A percentile compares a stretch with the other conserved stretches of the same genome.
These are phyloP conservation scores for Selenia dentaria DNA, from an alignment of 2,888 invertebrate genomes.

Conservation along the genomic window DNA sequence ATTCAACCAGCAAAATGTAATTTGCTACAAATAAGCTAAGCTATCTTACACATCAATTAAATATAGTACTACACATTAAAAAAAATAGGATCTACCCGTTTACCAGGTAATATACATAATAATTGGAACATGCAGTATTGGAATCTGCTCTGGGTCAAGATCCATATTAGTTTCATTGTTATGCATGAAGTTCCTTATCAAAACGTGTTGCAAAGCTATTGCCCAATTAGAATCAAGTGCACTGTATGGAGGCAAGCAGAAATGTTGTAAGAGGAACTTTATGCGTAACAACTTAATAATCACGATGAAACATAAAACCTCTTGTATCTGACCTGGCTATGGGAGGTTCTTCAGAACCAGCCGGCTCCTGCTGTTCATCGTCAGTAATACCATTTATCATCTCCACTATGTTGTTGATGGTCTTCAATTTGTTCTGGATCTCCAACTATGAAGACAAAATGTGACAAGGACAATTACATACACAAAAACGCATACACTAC, in stretches of 20 bases:
- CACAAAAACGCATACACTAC: not conserved
- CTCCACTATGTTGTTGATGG: constrained; percentile 94
- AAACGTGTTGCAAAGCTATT: not conserved
- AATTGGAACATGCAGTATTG: no score
- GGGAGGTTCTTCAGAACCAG: constrained; percentile 50
- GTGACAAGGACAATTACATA: not conserved
- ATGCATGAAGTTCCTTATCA: no score
- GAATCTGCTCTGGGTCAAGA: no score
- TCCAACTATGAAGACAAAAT: constrained; percentile 83
- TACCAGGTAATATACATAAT: no score
- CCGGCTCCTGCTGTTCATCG: constrained; percentile 80
- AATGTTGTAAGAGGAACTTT: not conserved
- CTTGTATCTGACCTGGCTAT: constrained; percentile 64
- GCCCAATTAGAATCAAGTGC: not conserved
- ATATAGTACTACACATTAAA: no score
- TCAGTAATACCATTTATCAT: constrained; percentile 94
- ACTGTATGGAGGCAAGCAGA: not conserved
- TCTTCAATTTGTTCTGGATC: constrained; percentile 91
- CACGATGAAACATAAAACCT: not conserved
- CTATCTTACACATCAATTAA: no score
- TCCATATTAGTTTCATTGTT: no score
- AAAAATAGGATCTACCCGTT: no score
- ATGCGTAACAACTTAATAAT: not conserved
- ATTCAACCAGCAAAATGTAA: not conserved
- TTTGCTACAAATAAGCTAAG: not conserved